phyloP scores from a whole-genome alignment of 2,113 vertebrate species.

The Apteryx owenii region DNA sequence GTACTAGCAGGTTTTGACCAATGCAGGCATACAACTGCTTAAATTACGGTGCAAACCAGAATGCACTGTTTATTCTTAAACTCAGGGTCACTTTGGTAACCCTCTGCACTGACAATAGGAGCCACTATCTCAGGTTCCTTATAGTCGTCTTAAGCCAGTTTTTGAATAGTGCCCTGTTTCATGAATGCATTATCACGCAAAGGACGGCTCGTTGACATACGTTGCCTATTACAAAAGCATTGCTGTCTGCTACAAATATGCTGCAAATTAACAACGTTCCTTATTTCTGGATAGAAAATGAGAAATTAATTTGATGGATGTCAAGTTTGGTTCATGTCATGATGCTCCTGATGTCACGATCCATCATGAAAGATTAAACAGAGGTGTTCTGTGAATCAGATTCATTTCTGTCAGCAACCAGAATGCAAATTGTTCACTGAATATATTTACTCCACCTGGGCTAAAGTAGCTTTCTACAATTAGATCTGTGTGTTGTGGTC shows the following conservation, averaged over 20 bases:
- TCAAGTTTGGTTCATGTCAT: constrained; percentile 55
- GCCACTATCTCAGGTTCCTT: not conserved
- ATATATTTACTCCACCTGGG: constrained; percentile 33
- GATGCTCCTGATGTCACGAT: constrained; percentile 46
- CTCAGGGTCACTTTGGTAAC: not conserved
- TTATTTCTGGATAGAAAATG: constrained; percentile 59
- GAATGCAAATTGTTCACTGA: constrained; percentile 14
- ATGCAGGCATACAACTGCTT: not conserved
- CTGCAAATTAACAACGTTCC: constrained; percentile 54
- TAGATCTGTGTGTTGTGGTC: not conserved
- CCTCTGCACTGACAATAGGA: not conserved
- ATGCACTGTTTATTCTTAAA: not conserved
- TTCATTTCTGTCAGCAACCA: constrained; percentile 11
- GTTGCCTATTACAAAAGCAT: constrained; percentile 25
- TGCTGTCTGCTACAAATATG: constrained; percentile 31
- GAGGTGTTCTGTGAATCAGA: constrained; percentile 41
- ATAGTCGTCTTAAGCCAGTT: not conserved
- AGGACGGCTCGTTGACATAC: constrained; percentile 18
- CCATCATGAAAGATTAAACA: constrained; percentile 52
- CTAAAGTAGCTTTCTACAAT: constrained; percentile 17
- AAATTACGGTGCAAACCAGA: not conserved
- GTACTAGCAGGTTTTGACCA: not conserved
- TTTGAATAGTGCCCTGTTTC: not conserved
- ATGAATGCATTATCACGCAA: not conserved
- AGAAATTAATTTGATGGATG: constrained; percentile 62